Evolutionary conservation across 1,140 invertebrate genomes (phyloP), one percentile per base, ranked within the genome.

Genomic region (Bombus picipes): DNA sequence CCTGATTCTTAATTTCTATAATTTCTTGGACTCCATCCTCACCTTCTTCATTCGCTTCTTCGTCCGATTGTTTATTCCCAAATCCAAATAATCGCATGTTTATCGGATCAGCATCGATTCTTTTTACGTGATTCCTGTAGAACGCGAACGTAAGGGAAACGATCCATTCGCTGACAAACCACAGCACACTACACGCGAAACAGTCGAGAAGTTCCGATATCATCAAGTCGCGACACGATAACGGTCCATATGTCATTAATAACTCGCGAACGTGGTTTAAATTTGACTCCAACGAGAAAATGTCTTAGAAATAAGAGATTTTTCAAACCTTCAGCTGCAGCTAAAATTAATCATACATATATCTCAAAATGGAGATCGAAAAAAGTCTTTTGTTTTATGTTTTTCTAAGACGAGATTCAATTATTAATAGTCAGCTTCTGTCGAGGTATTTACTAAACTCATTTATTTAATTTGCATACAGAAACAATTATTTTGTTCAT

Each of bases 171-270:
- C 59, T 70, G 34, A 18, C 37, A 57, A 57, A 13, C 62, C 81
- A 68, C 18, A 83, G 32, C 43, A 70, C 47, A 12, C 74, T 25
- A 37, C 81, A 78, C 62, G 43, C 74, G 37, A 83, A 83, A 78
- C 37, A 78, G 28, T 83, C 62, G n/a, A 77, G n/a, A 10, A 83
- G 43, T 70, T 77, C 43, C 62, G 81, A 83, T 77, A 37, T 77
- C 81, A 83, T 83, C 43, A 39, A 70, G 43, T 41, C 62, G n/a
- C 43, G 74, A 8, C 28, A 53, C 59, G 41, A 66, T 57, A 78
- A 70, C 43, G 77, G 62, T 78, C 57, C 65, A 57, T 34, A 28
- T 68, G 68, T 77, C 73, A 25, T 68, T 53, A 47, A 74, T 32
- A 25, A 39, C 47, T 83, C 34, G 25, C 10, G 3, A 12, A 39